Conservation (phyloP, 2,888 invertebrate genomes). For the Rhagonycha lutea region DNA sequence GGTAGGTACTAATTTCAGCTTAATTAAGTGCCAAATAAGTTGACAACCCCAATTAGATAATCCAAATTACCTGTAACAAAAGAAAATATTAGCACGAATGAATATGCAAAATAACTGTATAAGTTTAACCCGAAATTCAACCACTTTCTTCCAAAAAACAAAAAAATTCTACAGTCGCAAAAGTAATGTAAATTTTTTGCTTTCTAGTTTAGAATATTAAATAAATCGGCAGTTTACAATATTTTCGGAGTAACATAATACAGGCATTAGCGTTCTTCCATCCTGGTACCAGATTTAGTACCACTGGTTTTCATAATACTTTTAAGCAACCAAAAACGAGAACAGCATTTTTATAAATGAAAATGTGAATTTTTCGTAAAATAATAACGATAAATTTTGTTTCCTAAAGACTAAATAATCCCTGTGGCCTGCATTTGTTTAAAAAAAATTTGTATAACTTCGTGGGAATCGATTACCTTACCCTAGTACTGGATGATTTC, state of each 20-base stretch:
- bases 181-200: not conserved
- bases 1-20: not conserved
- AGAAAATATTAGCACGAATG: not conserved
- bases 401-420: not conserved
- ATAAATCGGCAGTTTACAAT: not conserved
- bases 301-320: not conserved
- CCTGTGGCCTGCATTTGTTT: not conserved
- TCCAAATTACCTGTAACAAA: not conserved
- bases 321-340: not conserved
- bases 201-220: too few relatives aligned
- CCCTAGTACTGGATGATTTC: not conserved
- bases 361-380: not conserved
- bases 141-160: not conserved
- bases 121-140: not conserved
- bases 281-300: not conserved
- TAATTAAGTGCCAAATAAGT: not conserved
- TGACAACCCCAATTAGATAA: not conserved
- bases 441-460: not conserved
- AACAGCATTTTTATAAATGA: not conserved
- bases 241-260: not conserved
- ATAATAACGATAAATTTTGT: not conserved
- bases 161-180: not conserved
- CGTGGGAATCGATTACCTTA: slow-evolving; percentile 15
- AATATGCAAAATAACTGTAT: not conserved
- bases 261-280: not conserved